Conservation (phyloP, 2,797 vertebrate species). For the Urosaurus nigricauda region DNA sequence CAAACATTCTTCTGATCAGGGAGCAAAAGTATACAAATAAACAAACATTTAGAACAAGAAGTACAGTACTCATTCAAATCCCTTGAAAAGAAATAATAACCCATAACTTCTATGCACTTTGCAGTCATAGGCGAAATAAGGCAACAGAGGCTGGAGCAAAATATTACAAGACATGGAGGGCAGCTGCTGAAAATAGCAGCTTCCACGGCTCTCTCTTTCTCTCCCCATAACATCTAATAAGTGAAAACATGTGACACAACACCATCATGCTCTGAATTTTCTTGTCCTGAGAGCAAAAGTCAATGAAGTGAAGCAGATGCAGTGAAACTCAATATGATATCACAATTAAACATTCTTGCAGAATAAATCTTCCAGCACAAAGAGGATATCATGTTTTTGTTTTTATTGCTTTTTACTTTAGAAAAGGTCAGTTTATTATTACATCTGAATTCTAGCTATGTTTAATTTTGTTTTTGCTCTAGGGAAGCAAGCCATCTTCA, state of each 20-base stretch:
- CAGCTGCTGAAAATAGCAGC: not conserved
- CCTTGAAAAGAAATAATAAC: not conserved
- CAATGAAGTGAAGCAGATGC: not conserved
- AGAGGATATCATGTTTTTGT: not conserved
- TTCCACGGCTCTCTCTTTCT: not conserved
- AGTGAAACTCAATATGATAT: not conserved
- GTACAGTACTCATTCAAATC: not conserved
- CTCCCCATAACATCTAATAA: not conserved
- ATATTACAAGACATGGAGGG: not conserved
- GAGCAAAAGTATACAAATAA: not conserved
- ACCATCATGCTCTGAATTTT: not conserved
- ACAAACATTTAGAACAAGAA: not conserved
- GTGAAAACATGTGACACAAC: too few relatives aligned
- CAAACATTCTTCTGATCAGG: not conserved
- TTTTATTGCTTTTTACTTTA: not conserved
- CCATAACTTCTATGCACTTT: not conserved
- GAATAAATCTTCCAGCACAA: not conserved
- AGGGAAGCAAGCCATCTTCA: not conserved
- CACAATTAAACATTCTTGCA: not conserved
- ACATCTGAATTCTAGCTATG: not conserved
- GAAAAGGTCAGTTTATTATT: not conserved
- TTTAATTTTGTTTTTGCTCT: not conserved
- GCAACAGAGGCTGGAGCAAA: not conserved
- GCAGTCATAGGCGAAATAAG: not conserved
- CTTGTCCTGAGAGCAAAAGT: not conserved